Conservation (phyloP, 2,113 vertebrate species). For the Pangasianodon hypophthalmus region DNA sequence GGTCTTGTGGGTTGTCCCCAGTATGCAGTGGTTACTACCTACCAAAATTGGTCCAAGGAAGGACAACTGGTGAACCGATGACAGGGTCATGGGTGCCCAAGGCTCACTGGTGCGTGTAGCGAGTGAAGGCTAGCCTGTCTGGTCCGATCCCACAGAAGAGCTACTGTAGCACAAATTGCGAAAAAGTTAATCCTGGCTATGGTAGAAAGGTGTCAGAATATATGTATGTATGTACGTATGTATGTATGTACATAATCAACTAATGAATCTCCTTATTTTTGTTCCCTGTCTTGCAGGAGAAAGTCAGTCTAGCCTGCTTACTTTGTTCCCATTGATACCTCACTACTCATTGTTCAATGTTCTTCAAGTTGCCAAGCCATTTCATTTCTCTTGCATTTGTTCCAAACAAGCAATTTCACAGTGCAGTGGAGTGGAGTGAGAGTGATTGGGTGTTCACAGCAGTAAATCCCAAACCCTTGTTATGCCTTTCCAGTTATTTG, state of each 20-base stretch:
- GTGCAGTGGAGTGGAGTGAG: slow-evolving; percentile 25
- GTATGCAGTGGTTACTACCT: no score
- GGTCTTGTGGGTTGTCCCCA: no score
- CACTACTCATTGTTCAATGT: not conserved
- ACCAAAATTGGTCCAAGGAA: no score
- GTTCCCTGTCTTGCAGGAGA: not conserved
- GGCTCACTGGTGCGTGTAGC: no score
- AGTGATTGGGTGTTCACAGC: slow-evolving; percentile 32
- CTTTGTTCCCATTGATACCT: not conserved
- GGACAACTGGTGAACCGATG: no score
- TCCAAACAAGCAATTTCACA: slow-evolving; percentile 41
- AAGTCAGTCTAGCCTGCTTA: not conserved
- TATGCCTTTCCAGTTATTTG: slow-evolving; percentile 29
- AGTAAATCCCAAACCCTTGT: slow-evolving; percentile 19
- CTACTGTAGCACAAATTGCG: no score
- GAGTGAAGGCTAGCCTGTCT: no score
- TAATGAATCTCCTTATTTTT: not conserved
- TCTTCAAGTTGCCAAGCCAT: not conserved
- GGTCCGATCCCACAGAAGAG: no score
- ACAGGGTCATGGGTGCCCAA: no score
- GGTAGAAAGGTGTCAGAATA: no score
- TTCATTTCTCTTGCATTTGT: slow-evolving; percentile 12
- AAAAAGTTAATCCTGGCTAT: no score
- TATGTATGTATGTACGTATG: no score
- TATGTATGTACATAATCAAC: not conserved